phyloP scores from a whole-genome alignment of 2,888 invertebrate species.

The Drosophila pseudotalamancana region DNA sequence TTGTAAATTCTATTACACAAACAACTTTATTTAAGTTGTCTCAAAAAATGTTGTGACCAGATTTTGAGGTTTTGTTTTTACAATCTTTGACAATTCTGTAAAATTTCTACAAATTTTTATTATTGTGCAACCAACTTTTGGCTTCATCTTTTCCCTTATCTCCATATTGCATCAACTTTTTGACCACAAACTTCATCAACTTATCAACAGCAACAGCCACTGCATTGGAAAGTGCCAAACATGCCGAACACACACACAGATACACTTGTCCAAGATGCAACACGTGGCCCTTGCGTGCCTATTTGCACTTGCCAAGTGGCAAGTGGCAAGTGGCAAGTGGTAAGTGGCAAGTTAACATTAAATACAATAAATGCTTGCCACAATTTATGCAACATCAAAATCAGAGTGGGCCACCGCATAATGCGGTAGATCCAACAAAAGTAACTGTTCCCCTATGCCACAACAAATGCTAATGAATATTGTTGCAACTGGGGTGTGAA shows the following conservation, averaged over 20 bases:
- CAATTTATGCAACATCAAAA: constrained; percentile 69
- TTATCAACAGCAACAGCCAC: constrained; percentile 44
- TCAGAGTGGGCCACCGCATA: constrained; percentile 30
- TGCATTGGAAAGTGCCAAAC: constrained; percentile 10
- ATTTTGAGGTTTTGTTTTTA: neutral
- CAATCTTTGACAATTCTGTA: neutral
- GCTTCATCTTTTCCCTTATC: constrained; percentile 34
- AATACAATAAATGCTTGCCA: constrained; percentile 71
- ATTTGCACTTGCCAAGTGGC: constrained; percentile 68
- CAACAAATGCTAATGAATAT: neutral
- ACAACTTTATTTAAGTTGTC: too few relatives aligned
- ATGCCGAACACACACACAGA: constrained; percentile 29
- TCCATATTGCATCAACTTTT: constrained; percentile 56
- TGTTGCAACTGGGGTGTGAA: neutral
- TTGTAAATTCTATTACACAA: too few relatives aligned
- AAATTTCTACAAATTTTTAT: neutral
- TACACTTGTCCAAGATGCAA: constrained; percentile 41
- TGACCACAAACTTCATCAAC: constrained; percentile 60
- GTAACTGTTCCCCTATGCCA: neutral
- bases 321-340: constrained; percentile 65
- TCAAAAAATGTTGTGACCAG: neutral
- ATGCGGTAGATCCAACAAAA: constrained; percentile 8
- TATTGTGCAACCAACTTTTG: neutral
- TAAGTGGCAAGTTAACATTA: constrained; percentile 70
- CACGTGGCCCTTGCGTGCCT: constrained; percentile 73